Percentiles rank a stretch among this genome's conserved stretches.
Conservation (phyloP, 2,113 vertebrate species). For the Sprattus sprattus region DNA sequence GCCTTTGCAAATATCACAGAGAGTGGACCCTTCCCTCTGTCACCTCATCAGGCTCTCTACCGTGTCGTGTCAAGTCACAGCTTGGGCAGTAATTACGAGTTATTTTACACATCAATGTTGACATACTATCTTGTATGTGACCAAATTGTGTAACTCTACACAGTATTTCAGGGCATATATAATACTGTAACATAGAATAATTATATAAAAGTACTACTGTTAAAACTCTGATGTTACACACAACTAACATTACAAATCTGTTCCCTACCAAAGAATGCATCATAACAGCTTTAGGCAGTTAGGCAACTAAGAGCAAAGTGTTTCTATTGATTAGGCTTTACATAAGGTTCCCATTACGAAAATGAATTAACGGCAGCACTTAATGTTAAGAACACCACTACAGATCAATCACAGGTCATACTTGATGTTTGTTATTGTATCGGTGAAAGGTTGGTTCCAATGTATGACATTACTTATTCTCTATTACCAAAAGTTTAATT, state of each 20-base stretch:
- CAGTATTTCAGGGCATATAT: too few species aligned
- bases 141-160: neutral
- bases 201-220: neutral
- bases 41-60: neutral
- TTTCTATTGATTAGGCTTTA: neutral
- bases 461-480: too few species aligned
- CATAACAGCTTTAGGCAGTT: neutral
- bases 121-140: neutral
- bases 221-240: neutral
- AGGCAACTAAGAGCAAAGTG: neutral
- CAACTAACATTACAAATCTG: too few species aligned
- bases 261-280: neutral
- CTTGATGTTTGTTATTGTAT: too few species aligned
- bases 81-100: neutral
- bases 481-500: neutral
- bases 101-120: neutral
- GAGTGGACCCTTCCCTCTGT: neutral
- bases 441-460: too few species aligned
- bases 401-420: too few species aligned
- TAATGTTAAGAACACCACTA: neutral
- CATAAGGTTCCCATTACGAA: neutral
- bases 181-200: too few species aligned
- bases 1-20: neutral
- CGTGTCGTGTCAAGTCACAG: neutral
- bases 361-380: neutral